These are phyloP conservation scores for Babylonia areolata DNA, from an alignment of 1,140 invertebrate species.

Conservation along the genomic window DNA sequence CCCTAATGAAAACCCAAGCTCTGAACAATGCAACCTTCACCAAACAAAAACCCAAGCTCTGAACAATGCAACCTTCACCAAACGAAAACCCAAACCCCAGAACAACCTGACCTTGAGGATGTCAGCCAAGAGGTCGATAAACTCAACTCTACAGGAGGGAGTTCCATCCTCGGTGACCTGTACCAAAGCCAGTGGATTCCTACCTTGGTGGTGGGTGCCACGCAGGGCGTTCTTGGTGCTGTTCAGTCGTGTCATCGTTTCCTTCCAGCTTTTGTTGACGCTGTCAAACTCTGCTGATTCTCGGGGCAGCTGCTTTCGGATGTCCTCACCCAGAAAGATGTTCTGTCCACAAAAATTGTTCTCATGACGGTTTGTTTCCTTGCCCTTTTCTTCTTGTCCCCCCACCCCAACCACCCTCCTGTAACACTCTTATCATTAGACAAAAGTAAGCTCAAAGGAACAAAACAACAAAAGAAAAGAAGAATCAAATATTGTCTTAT, in stretches of 20 bases:
- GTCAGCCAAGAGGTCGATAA: too few species aligned
- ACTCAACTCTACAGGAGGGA: too few species aligned
- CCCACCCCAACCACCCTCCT: too few species aligned
- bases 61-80: too few species aligned
- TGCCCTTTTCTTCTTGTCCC: too few species aligned
- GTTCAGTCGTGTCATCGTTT: conserved; percentile 73
- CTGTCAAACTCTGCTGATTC: conserved; percentile 76
- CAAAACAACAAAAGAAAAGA: not conserved
- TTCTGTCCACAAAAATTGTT: conserved; percentile 60
- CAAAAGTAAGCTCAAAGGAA: not conserved
- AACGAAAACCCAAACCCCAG: too few species aligned
- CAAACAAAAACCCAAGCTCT: too few species aligned
- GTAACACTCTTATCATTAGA: not conserved
- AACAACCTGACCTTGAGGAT: too few species aligned
- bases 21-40: too few species aligned
- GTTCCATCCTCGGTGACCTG: too few species aligned
- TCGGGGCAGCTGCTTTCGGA: conserved; percentile 75
- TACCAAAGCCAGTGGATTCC: too few species aligned
- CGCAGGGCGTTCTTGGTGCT: conserved; percentile 74
- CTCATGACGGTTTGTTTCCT: not conserved
- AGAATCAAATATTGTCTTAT: not conserved
- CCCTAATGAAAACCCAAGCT: too few species aligned
- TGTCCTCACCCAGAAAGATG: conserved; percentile 77
- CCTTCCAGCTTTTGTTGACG: conserved; percentile 75
- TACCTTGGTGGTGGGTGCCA: conserved; percentile 74